Conservation (phyloP, 2,888 invertebrate genomes). For the Aspidiotus rigidus region DNA sequence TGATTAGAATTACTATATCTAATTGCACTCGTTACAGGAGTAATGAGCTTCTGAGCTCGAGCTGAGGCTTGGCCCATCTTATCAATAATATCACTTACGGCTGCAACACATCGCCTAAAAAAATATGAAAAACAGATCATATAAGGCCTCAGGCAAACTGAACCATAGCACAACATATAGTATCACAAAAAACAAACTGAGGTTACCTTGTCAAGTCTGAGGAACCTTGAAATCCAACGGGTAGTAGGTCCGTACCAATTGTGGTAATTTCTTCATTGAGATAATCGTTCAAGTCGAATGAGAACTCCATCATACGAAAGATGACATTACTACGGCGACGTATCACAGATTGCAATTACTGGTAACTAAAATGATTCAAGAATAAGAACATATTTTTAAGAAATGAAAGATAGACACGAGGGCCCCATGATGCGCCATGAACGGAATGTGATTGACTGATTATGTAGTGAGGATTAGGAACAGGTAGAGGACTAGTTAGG, state of each 20-base stretch:
- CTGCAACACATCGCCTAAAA: slow-evolving; percentile 16
- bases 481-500: too few species aligned
- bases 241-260: not conserved
- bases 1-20: slow-evolving; percentile 55
- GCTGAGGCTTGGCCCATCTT: slow-evolving; percentile 64
- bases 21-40: slow-evolving; percentile 62
- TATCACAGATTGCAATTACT: too few species aligned
- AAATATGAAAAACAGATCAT: not conserved
- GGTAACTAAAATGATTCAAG: too few species aligned
- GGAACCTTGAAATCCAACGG: not conserved
- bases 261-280: not conserved
- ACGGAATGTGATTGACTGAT: too few species aligned
- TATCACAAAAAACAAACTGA: not conserved
- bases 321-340: too few species aligned
- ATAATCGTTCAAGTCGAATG: not conserved
- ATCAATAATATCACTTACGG: slow-evolving; percentile 49
- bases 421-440: too few species aligned
- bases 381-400: too few species aligned
- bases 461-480: too few species aligned
- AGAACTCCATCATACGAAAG: not conserved
- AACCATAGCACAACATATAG: too few species aligned
- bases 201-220: not conserved
- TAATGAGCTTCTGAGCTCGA: slow-evolving; percentile 60
- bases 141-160: not conserved
- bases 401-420: too few species aligned